Evolutionary conservation across 2,113 vertebrate species (phyloP).

Genomic region (Aix galericulata): DNA sequence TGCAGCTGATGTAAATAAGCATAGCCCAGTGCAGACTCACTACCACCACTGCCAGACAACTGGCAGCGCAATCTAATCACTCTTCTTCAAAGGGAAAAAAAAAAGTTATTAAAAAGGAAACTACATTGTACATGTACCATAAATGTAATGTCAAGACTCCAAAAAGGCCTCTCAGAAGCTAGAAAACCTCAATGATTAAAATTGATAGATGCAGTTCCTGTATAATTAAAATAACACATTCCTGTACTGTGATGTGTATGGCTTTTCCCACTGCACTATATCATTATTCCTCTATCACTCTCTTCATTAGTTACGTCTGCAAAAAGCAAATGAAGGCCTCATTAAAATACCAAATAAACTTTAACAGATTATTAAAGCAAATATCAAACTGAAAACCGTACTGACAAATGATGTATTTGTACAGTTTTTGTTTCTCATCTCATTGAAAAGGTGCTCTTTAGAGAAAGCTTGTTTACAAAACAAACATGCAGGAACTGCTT

Average conservation of each 20-base stretch:
- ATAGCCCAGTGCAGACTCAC: neutral
- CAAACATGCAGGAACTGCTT: neutral
- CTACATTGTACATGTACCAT: accelerated
- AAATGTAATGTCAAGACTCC: accelerated
- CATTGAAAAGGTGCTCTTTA: neutral
- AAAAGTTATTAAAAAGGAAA: neutral
- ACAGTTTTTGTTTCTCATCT: neutral
- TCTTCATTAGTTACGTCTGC: neutral
- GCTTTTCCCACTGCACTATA: neutral
- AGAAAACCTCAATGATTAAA: neutral
- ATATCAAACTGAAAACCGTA: neutral
- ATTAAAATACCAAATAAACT: neutral
- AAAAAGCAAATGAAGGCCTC: neutral
- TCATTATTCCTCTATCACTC: neutral
- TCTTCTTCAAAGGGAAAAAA: neutral
- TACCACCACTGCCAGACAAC: neutral
- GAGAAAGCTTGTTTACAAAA: neutral
- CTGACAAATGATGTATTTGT: neutral
- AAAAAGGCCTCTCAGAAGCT: neutral
- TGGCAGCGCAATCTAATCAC: neutral
- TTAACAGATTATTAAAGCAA: neutral
- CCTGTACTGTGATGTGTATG: neutral
- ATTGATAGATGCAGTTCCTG: neutral
- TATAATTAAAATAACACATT: neutral
- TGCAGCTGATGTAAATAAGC: accelerated